Evolutionary conservation across 1,140 invertebrate genomes (phyloP), one percentile per base, ranked within the genome.

Genomic region (Himalopsyche phryganea): DNA sequence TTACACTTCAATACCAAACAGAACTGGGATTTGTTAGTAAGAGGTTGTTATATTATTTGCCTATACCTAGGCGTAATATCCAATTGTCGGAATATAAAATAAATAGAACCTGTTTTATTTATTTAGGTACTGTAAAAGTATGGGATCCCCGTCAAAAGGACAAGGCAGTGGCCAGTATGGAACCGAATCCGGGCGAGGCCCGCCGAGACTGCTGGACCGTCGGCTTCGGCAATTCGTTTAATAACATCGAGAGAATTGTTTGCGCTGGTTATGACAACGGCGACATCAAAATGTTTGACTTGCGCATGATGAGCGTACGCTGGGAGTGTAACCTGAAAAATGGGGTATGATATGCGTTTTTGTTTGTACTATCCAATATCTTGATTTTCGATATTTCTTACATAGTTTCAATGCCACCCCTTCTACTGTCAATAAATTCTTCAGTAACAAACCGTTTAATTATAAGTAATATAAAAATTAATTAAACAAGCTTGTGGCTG

Each of bases 221-320:
- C 7, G 81, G 85, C 10, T 94, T 95, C 69, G 92, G 92, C 1
- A 89, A 98, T 78, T 88, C 91, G 0, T 94, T 87, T 68, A 94
- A 90, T 70, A 82, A 86, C 15, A 81, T 90, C 28, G 94, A 98
- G 66, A 79, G 94, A 52, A 80, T 91, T 52, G 84, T 98, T 0
- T 87, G 85, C 57, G 89, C 94, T 35, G 96, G 95, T 2, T 98
- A 96, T 72, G 95, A 98, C 68, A 98, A 98, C 78, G 96, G 96
- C 0, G 96, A 98, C 72, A 73, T 98, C 0, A 98, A 98, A 78
- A 83, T 98, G 71, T 98, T 96, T 73, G 94, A 98, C 78, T 76
- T 98, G n/a, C 82, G 85, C 63, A 83, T 82, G 10, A 92, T 96
- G 87, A 78, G 81, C 4, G 68, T 96, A 0, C 77, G 84, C 65